phyloP scores from a whole-genome alignment of 2,888 invertebrate genomes.

The Hydrotaea diabolus region DNA sequence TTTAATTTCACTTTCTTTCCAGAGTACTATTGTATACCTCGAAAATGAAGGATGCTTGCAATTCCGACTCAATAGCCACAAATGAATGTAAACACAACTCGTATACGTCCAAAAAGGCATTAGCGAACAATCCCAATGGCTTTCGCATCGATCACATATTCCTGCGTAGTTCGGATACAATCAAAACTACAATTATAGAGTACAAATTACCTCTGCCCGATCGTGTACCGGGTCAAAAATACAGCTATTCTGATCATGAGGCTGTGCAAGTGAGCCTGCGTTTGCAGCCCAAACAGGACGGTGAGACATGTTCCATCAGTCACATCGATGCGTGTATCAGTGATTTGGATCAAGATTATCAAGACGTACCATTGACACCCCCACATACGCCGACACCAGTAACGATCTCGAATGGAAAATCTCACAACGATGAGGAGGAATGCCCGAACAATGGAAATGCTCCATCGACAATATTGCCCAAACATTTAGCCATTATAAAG shows the following conservation, averaged over 20 bases:
- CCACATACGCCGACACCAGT: conserved; percentile 32
- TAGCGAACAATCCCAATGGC: conserved; percentile 84
- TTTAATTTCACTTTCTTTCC: conserved; percentile 56
- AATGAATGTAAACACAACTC: conserved; percentile 91
- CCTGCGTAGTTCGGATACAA: conserved; percentile 79
- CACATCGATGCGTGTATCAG: conserved; percentile 49
- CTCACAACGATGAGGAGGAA: conserved; percentile 14
- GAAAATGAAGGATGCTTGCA: conserved; percentile 82
- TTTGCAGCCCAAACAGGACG: conserved; percentile 55
- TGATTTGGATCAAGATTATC: background rate
- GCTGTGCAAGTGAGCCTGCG: conserved; percentile 85
- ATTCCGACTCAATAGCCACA: conserved; percentile 84
- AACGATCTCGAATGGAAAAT: conserved; percentile 30
- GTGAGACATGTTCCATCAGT: conserved; percentile 56
- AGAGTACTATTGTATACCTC: conserved; percentile 84
- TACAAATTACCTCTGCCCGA: conserved; percentile 88
- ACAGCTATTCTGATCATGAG: conserved; percentile 95
- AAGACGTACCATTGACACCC: conserved; percentile 44
- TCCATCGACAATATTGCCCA: conserved; percentile 62
- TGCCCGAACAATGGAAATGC: conserved; percentile 45
- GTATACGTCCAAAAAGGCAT: conserved; percentile 85
- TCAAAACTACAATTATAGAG: conserved; percentile 81
- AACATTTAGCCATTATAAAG: conserved; percentile 74
- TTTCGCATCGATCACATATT: conserved; percentile 97
- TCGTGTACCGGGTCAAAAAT: conserved; percentile 86